Conservation (phyloP, 1,140 invertebrate species). For the Bombus waltoni region DNA sequence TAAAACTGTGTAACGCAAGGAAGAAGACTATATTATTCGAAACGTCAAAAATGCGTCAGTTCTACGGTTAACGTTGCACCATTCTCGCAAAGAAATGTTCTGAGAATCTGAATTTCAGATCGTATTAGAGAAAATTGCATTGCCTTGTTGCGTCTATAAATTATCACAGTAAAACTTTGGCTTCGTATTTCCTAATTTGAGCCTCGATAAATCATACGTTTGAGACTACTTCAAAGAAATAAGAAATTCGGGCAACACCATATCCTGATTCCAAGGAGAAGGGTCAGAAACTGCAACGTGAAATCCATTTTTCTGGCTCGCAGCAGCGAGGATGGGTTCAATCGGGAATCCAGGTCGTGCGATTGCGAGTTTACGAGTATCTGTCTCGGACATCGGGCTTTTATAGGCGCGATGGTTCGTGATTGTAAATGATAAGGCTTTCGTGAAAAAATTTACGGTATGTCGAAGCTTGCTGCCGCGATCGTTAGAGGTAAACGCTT, state of each 20-base stretch:
- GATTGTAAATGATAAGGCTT: slow-evolving; percentile 38
- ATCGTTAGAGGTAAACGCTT: slow-evolving; percentile 8
- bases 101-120: background rate
- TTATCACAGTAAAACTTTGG: background rate
- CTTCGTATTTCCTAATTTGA: background rate
- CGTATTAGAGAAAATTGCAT: background rate
- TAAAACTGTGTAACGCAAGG: no score
- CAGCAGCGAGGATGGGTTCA: slow-evolving; percentile 13
- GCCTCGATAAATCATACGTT: background rate
- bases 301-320: slow-evolving; percentile 7
- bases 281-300: background rate
- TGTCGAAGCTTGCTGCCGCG: slow-evolving; percentile 2
- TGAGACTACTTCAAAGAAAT: background rate
- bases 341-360: slow-evolving; percentile 18
- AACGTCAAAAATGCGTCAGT: no score
- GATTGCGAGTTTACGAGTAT: slow-evolving; percentile 38
- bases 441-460: slow-evolving; percentile 35
- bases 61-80: no score
- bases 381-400: slow-evolving; percentile 33
- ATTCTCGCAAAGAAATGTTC: no score
- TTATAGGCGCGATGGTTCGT: slow-evolving; percentile 32
- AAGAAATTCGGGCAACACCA: background rate
- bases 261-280: no score
- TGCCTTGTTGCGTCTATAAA: background rate
- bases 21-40: no score